A percentile compares a stretch with the other conserved stretches of the same genome.
Conservation (phyloP, 2,113 vertebrate species). For the Brachionichthys hirsutus region DNA sequence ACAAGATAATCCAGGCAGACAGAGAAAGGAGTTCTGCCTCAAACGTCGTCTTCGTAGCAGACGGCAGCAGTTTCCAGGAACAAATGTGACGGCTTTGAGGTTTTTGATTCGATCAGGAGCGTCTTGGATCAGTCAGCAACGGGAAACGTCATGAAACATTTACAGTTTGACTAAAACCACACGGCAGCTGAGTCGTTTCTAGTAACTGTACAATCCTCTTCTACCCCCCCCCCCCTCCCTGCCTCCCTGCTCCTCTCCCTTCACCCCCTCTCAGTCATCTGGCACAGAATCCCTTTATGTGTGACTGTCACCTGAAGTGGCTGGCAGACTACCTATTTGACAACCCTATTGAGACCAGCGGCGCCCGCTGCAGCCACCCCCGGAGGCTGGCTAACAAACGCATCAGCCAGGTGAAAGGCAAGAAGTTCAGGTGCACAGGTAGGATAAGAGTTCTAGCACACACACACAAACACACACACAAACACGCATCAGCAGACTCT, state of each 20-base stretch:
- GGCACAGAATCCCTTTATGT: constrained; percentile 99
- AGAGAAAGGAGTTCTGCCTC: not conserved
- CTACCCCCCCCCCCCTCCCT: not conserved
- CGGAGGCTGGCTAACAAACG: constrained; percentile 97
- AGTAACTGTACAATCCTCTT: not conserved
- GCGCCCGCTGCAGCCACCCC: constrained; percentile 95
- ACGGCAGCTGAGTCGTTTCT: too few species aligned
- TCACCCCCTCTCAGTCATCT: constrained; percentile 82
- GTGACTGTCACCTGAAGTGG: constrained; percentile 99
- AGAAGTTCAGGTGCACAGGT: constrained; percentile 99
- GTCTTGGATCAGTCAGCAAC: not conserved
- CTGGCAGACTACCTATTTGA: constrained; percentile 97
- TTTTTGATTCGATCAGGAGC: not conserved
- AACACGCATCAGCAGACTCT: too few species aligned
- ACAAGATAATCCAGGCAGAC: not conserved
- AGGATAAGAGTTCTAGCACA: constrained; percentile 39
- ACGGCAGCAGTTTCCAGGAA: not conserved
- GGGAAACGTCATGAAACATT: not conserved
- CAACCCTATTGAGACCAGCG: constrained; percentile 98
- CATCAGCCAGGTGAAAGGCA: constrained; percentile 98
- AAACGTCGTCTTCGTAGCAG: not conserved
- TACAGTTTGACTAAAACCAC: too few species aligned
- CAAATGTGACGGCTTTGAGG: not conserved
- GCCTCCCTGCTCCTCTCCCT: too few species aligned
- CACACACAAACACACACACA: not conserved